Percentiles rank a stretch among this genome's conserved stretches.
Conservation (phyloP, 2,888 invertebrate species). For the Stenodema calcarata region DNA sequence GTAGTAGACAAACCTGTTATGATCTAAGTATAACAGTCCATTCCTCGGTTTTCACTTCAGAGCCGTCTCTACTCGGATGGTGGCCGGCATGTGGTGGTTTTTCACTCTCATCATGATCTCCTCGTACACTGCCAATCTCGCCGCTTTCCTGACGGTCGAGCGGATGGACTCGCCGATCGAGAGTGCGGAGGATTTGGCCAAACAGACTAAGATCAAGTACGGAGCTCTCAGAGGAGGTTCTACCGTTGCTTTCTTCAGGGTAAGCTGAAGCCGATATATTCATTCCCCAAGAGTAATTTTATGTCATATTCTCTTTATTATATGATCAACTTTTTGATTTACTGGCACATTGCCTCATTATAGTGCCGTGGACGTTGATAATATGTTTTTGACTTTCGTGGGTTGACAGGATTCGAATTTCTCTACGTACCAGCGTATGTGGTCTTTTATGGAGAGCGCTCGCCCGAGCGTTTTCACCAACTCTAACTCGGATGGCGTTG, state of each 20-base stretch:
- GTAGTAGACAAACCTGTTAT: too few species aligned
- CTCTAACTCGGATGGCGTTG: conserved; percentile 88
- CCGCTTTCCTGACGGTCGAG: conserved; percentile 91
- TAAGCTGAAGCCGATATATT: too few species aligned
- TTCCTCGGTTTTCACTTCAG: conserved; percentile 62
- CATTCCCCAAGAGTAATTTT: too few species aligned
- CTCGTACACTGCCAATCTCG: conserved; percentile 94
- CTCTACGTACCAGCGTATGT: conserved; percentile 93
- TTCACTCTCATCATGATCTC: conserved; percentile 95
- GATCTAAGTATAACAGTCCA: background rate
- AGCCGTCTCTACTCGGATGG: conserved; percentile 86
- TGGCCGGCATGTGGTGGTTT: conserved; percentile 95
- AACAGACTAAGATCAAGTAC: conserved; percentile 96
- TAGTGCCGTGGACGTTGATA: background rate
- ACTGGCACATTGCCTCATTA: background rate
- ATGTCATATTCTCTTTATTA: too few species aligned
- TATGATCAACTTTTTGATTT: background rate
- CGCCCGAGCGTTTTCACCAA: conserved; percentile 85
- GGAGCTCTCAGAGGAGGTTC: conserved; percentile 93
- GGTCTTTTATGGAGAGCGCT: conserved; percentile 91
- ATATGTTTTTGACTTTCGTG: background rate
- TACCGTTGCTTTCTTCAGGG: conserved; percentile 93
- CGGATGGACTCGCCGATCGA: conserved; percentile 94
- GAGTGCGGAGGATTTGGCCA: conserved; percentile 93
- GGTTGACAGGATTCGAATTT: conserved; percentile 83